Base-by-base conservation (phyloP, 2,797 vertebrate species). In the Microctenopoma stevenorrisi region DNA sequence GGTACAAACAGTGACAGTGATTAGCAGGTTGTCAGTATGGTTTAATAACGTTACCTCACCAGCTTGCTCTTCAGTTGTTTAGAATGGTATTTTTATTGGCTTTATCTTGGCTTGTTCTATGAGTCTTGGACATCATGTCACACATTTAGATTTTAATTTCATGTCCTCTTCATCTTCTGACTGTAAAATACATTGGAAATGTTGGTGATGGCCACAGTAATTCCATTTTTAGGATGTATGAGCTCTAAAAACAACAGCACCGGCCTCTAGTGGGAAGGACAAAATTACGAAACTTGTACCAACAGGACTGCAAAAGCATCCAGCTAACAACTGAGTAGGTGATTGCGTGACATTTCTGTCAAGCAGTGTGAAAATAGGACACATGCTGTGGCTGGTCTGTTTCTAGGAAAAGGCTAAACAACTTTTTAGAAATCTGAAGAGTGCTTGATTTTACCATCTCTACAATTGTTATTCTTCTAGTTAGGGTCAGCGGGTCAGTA, bases 21-120 rank as follows among this genome's bases (percentile, higher is more conserved):
- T 79, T 78, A 81, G 63, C 71, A 44, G 78, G 13, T 73, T 72
- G 70, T 82, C 84, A 84, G 49, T 84, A 74, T 65, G 75, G 47
- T 64, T 25, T 57, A 58, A 79, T 78, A 56, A 7, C 49, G 73
- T 70, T 55, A 72, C 78, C 74, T 61, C 16, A 28, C 50, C 64
- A 69, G 60, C 64, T 63, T 57, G 64, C 64, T 71, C 72, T 53
- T 49, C 26, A 35, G 50, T 55, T 74, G 73, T 75, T 78, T 74
- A 55, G 42, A 70, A 68, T 2, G 11, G 49, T 38, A 43, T 53
- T 59, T 74, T 79, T 76, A 63, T 64, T 60, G 54, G 72, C 38
- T 72, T 54, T 68, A 74, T 81, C 57, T 75, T 18, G 3, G 57
- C 62, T 42, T 68, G 52, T 68, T 40, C 9, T 59, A 12, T 64